Base-by-base conservation (phyloP, 1,140 invertebrate species). In the Drosophila ercepeae region DNA sequence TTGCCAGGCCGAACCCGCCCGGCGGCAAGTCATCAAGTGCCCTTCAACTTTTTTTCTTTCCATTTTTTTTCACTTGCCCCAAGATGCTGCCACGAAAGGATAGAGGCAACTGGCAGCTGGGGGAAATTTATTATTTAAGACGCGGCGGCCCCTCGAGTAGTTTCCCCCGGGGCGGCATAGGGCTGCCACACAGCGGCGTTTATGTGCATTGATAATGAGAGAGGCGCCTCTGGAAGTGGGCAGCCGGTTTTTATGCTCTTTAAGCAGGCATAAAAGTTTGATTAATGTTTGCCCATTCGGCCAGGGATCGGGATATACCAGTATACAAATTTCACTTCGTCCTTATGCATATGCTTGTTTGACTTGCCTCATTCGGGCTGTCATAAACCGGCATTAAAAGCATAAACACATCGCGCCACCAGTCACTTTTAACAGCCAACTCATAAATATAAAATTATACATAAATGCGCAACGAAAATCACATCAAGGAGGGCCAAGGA, bases 381-480 rank as follows among this genome's bases (percentile, higher is more conserved):
- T 52, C 82, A 74, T 88, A 88, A 86, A 86, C 76, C 60, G 78
- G 64, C 77, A 86, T 86, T 88, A 88, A 88, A 74, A 61, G 45
- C 82, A 81, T 81, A 86, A 86, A 74, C 77, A 82, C 81, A 86
- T 74, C 39, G 63, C 49, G 44, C 23, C 14, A 23, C 45, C 36
- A 49, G 57, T 48, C 67, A 76, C 73, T 78, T 83, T 86, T 86
- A 88, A 81, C 73, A 88, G 73, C 68, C 72, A 69, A 59, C 76
- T 86, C 81, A 88, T 86, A 86, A 86, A 86, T 86, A 86, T 86
- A 81, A 86, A 86, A 86, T 86, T 81, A 88, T 86, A 86, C 81
- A 86, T 88, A 88, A 88, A 86, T 81, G 81, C 63, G 76, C 72
- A 76, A 58, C 81, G 71, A 77, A 86, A 86, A 88, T 86, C 82